Conservation (phyloP, 2,888 invertebrate species). For the Tricholauxania praeusta region DNA sequence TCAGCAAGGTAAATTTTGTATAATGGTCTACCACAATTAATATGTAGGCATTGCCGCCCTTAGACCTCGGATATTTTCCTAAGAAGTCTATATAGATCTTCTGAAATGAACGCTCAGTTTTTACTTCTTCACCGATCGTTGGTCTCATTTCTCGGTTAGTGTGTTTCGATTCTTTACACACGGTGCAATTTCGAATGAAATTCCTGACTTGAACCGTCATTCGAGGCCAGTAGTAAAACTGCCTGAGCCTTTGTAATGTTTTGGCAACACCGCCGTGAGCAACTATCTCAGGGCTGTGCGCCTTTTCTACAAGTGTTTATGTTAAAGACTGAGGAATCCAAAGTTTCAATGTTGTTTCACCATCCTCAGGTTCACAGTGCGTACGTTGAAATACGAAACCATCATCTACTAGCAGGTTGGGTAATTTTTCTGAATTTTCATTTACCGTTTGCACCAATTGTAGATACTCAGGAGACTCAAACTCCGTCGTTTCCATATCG, state of each 20-base stretch:
- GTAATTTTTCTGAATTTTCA: slow-evolving; percentile 23
- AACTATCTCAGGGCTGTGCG: slow-evolving; percentile 25
- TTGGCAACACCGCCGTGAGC: slow-evolving; percentile 36
- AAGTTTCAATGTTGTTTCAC: slow-evolving; percentile 30
- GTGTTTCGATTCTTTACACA: slow-evolving; percentile 33
- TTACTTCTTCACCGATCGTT: not conserved
- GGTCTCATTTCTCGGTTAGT: slow-evolving; percentile 4
- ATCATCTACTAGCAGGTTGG: slow-evolving; percentile 11
- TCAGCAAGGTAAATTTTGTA: too few relatives aligned
- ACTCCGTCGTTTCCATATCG: not conserved
- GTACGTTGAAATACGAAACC: slow-evolving; percentile 27
- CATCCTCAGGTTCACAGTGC: not conserved
- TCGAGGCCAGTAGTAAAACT: slow-evolving; percentile 30
- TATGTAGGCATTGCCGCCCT: too few relatives aligned
- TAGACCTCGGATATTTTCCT: not conserved
- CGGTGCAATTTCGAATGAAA: slow-evolving; percentile 9
- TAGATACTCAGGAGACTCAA: slow-evolving; percentile 8
- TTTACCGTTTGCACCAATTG: slow-evolving; percentile 1
- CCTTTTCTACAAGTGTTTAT: slow-evolving; percentile 16
- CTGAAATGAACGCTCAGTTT: slow-evolving; percentile 36
- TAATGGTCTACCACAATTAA: too few relatives aligned
- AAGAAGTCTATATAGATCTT: slow-evolving; percentile 37
- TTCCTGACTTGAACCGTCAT: slow-evolving; percentile 27
- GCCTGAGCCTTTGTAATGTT: slow-evolving; percentile 19
- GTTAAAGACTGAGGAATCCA: slow-evolving; percentile 34